phyloP scores from a whole-genome alignment of 2,113 vertebrate species.

The Hemiprocne comata region DNA sequence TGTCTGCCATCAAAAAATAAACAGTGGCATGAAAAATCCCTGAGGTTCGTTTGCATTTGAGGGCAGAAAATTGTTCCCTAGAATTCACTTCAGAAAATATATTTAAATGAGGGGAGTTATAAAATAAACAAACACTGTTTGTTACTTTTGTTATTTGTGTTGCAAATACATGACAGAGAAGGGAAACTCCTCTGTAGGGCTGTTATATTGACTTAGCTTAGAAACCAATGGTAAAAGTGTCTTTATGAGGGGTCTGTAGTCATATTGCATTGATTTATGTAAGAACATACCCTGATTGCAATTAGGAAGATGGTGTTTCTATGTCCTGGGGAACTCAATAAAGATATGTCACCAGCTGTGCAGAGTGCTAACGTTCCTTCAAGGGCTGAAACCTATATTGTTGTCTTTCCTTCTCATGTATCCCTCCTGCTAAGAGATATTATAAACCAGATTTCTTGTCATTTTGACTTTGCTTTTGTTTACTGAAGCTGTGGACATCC shows the following conservation, averaged over 20 bases:
- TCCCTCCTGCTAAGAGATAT: background rate
- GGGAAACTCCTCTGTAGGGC: background rate
- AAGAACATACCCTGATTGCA: background rate
- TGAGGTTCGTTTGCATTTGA: background rate
- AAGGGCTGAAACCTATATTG: background rate
- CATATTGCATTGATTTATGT: background rate
- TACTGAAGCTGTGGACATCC: background rate
- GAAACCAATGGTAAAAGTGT: background rate
- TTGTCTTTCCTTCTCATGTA: background rate
- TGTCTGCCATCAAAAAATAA: background rate
- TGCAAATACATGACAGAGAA: background rate
- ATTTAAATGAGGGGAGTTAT: background rate
- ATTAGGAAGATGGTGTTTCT: background rate
- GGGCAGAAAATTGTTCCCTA: background rate
- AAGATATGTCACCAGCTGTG: background rate
- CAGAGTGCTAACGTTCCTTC: background rate
- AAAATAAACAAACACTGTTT: background rate
- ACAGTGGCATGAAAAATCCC: background rate
- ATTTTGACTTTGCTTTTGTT: background rate
- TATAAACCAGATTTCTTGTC: background rate
- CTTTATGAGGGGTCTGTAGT: background rate
- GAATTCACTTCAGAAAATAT: background rate
- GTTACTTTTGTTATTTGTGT: background rate
- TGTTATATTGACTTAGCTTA: background rate
- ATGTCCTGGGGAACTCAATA: background rate